These are phyloP conservation scores for Oceanodroma tethys DNA, from an alignment of 2,113 vertebrate genomes.

Conservation along the genomic window DNA sequence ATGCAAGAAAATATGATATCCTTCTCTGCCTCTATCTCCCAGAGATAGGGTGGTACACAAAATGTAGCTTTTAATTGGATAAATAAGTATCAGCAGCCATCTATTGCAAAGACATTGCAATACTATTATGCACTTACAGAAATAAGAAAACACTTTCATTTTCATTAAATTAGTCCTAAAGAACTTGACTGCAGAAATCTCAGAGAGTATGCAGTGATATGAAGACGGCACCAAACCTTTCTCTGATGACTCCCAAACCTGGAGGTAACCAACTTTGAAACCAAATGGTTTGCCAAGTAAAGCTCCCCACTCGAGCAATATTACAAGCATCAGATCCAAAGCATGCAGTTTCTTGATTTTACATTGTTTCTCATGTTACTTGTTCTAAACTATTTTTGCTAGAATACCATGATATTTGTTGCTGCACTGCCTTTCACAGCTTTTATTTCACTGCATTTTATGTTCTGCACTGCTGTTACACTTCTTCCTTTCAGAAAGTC, in stretches of 20 bases:
- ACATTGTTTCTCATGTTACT: neutral
- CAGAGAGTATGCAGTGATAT: neutral
- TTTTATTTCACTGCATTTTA: neutral
- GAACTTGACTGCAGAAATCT: neutral
- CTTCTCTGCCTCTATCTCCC: neutral
- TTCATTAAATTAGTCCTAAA: neutral
- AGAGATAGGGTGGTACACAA: neutral
- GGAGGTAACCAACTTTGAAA: neutral
- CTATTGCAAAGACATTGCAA: neutral
- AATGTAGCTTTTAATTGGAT: neutral
- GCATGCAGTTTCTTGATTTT: neutral
- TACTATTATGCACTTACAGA: neutral
- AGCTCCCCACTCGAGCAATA: neutral
- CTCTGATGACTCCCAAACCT: neutral
- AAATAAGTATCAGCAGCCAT: neutral
- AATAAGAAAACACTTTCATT: neutral
- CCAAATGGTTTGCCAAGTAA: neutral
- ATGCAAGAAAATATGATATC: neutral
- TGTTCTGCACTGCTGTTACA: neutral
- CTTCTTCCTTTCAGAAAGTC: neutral
- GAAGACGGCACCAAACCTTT: neutral
- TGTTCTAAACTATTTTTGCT: neutral
- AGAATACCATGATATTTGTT: neutral
- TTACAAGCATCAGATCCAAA: neutral
- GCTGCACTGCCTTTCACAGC: neutral